Evolutionary conservation across 1,140 invertebrate genomes (phyloP), one percentile per base, ranked within the genome.

Genomic region (Saccostrea glomerata): DNA sequence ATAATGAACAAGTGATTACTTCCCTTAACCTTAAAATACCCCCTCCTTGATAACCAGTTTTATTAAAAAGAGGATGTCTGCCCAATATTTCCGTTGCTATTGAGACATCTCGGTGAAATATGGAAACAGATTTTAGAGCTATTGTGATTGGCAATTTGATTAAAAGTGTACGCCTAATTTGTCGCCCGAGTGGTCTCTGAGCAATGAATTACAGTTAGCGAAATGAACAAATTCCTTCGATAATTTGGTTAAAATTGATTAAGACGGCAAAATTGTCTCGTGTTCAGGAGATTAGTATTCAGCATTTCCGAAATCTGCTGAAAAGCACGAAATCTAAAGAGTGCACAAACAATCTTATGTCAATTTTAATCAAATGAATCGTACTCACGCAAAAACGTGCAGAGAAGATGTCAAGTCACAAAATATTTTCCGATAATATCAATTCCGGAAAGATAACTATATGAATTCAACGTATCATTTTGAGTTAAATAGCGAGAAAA

Each of bases 81-180:
- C 15, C 30, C 7, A 77, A 25, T 77, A 77, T 77, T 77, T 77
- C 25, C 25, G 70, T 77, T 77, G 70, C 70, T 36, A 77, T 77
- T 36, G 30, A 77, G 70, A 12, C 70, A 77, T 25, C 30, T 77
- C 30, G 15, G 70, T 77, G 70, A 77, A 77, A 77, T 77, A 77
- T 77, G 70, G 70, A 77, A 77, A 77, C 70, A 77, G 70, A 77
- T 77, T 77, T 77, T 36, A 77, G 70, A 77, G 36, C 70, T 30
- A 77, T 77, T 77, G 70, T 77, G 70, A 77, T 77, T 77, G 70
- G 70, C 70, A 77, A 77, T 77, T 77, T 77, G 70, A 77, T 77
- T 77, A 77, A 77, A 77, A 77, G 70, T 77, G 70, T 77, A 77
- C 70, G 70, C 70, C 70, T 77, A 77, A 77, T 77, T 77, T 77